phyloP scores from a whole-genome alignment of 2,888 invertebrate genomes.

The Agonopterix alstromeriana region DNA sequence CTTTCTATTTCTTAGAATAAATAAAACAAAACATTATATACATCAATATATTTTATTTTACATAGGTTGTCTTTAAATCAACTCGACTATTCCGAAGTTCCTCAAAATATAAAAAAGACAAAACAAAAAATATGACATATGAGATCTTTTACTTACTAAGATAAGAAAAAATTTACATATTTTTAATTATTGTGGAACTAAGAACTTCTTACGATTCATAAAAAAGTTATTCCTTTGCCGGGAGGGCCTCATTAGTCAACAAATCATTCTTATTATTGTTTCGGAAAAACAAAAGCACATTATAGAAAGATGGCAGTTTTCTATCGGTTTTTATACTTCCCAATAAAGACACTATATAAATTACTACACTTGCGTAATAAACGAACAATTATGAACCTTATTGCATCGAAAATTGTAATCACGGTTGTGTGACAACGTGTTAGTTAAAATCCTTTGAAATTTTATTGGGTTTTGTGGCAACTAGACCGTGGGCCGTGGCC shows the following conservation, averaged over 20 bases:
- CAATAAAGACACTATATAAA: too few species aligned
- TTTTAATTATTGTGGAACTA: slow-evolving; percentile 70
- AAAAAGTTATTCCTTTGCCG: slow-evolving; percentile 36
- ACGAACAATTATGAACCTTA: too few species aligned
- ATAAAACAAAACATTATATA: slow-evolving; percentile 44
- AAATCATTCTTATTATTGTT: neutral
- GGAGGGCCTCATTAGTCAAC: slow-evolving; percentile 43
- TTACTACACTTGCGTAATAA: too few species aligned
- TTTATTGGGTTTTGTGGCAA: too few species aligned
- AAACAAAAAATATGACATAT: slow-evolving; percentile 75
- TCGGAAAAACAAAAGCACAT: too few species aligned
- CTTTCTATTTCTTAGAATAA: neutral
- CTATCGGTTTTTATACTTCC: too few species aligned
- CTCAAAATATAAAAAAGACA: slow-evolving; percentile 77
- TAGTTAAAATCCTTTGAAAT: too few species aligned
- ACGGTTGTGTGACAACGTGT: too few species aligned
- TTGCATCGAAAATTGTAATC: too few species aligned
- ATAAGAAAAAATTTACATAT: slow-evolving; percentile 73
- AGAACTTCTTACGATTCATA: slow-evolving; percentile 65
- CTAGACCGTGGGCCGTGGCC: too few species aligned
- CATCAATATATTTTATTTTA: slow-evolving; percentile 77
- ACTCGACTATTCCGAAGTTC: slow-evolving; percentile 73
- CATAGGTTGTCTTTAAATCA: slow-evolving; percentile 77
- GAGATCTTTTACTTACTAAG: slow-evolving; percentile 76
- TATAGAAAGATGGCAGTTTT: too few species aligned